Evolutionary conservation across 2,113 vertebrate species (phyloP), one percentile per base, ranked within the genome.

Genomic region (Microcebus ravelobensis): DNA sequence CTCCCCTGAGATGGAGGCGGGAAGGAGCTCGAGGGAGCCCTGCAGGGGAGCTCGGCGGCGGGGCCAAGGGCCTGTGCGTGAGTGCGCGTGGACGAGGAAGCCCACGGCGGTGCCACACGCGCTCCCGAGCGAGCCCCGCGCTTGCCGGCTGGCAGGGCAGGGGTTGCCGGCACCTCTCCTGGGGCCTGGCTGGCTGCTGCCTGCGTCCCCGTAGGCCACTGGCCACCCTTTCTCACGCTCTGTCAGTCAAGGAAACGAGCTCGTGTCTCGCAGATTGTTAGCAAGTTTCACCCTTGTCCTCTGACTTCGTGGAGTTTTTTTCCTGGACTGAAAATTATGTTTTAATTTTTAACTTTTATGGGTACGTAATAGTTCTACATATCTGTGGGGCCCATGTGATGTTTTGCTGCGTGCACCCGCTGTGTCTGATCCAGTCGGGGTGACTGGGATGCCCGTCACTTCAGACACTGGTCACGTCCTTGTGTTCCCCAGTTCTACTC

Each of bases 191-290:
- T 39, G 76, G 45, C 59, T 0, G 0, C 5, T 5, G 29, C n/a
- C 11, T 25, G 0, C 4, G 15, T 27, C 20, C 34, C 63, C 18
- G 34, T 1, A 57, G 36, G 36, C 21, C 13, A 0, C 50, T 5
- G 45, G 39, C 59, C 6, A 0, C 70, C 48, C 20, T 6, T 25
- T 3, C 39, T 83, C 4, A 2, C 0, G 1, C 14, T 27, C n/a
- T 7, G 13, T 7, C 36, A 0, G 23, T 52, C 0, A 3, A 0
- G 63, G 42, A 31, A n/a, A 42, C 5, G 0, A 8, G 63, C 52
- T n/a, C 14, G 17, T 3, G 50, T 6, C 42, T 0, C 8, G 8
- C 0, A 21, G 8, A 1, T 21, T 1, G 42, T 80, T 25, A 13
- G 80, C 4, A 1, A 8, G 15, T 31, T 8, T n/a, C 65, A 3